Base-by-base conservation (phyloP, 2,113 vertebrate genomes). In the Marcusenius ussheri region DNA sequence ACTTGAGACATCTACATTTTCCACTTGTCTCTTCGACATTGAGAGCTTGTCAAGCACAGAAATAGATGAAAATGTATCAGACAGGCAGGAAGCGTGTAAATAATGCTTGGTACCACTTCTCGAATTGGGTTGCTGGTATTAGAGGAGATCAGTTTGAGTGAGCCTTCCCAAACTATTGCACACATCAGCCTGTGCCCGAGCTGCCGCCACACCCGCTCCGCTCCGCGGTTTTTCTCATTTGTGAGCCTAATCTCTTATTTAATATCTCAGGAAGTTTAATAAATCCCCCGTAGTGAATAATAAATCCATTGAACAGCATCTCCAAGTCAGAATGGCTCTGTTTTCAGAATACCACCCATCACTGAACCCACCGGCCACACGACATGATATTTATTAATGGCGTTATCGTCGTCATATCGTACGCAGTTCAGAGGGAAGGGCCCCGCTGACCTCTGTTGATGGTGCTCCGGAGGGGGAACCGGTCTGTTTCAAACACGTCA, bases 281-380 rank as follows among this genome's bases (percentile, higher is more conserved):
- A 84, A 84, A 84, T 47, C 47, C 83, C 83, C 21, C 6, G 9
- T 84, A 84, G 83, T n/a, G 45, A 84, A 84, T 84, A 84, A 84
- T 84, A 84, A 84, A 47, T 49, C 21, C 46, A 11, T 84, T 10
- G 83, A 84, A 47, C 45, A n/a, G 8, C 39, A 45, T 83, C 42
- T 83, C 42, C 7, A 42, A 9, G 83, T 84, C 45, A 84, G 39
- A 84, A 42, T 47, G 83, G 24, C 83, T 45, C 45, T n/a, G 45
- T 84, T 84, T 47, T 47, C 83, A 42, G 24, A 84, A 84, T 24
- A 47, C 21, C 50, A 47, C 50, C 50, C 27, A 53, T 51, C 35
- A 53, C 13, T 87, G n/a, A 87, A 56, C 7, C 13, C 50, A 56
- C n/a, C 6, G 11, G 11, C 50, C 83, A 17, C 27, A 13, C n/a